Evolutionary conservation across 2,113 vertebrate species (phyloP), one percentile per base, ranked within the genome.

Genomic region (Grantiella picta): DNA sequence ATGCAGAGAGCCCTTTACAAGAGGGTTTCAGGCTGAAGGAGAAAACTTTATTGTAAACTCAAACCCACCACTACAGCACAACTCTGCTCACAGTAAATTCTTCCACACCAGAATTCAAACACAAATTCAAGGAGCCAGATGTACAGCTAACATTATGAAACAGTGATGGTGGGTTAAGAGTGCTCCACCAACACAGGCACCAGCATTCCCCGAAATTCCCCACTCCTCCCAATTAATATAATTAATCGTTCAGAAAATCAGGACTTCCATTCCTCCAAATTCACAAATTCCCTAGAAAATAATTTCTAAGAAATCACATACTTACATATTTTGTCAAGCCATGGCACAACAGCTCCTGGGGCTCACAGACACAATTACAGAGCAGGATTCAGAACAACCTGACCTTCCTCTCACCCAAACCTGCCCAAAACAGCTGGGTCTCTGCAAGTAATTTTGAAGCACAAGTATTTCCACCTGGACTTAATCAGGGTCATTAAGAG

Each of bases 341-440:
- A 40, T 1, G 0, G 31, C 47, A 60, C 2, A 3, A 8, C 15
- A 61, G 7, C 3, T 2, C 45, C 63, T 14, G 1, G 4, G 3
- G 8, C 44, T 47, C 21, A 4, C 1, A 82, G 14, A 15, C 22
- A 50, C 9, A 12, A 2, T 31, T 35, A 33, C 23, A 64, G 17
- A 80, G 11, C 33, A 65, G 9, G 6, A 18, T 66, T 31, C 72
- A 84, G 27, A 31, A 50, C 45, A 35, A 22, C 17, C 18, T 35
- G 5, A 77, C 42, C 28, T 65, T n/a, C 17, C 28, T n/a, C 36
- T 68, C 14, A 61, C 42, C n/a, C 28, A 65, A n/a, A 63, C 28
- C 42, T 70, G 54, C 33, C 14, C 27, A 50, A 2, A 3, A 28
- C 28, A 45, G 15, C 64, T 66, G 2, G 5, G 2, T 44, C 47